A percentile compares a stretch with the other conserved stretches of the same genome.
phyloP scores from a whole-genome alignment of 2,888 invertebrate genomes.

The Drosophila nr. fundita region DNA sequence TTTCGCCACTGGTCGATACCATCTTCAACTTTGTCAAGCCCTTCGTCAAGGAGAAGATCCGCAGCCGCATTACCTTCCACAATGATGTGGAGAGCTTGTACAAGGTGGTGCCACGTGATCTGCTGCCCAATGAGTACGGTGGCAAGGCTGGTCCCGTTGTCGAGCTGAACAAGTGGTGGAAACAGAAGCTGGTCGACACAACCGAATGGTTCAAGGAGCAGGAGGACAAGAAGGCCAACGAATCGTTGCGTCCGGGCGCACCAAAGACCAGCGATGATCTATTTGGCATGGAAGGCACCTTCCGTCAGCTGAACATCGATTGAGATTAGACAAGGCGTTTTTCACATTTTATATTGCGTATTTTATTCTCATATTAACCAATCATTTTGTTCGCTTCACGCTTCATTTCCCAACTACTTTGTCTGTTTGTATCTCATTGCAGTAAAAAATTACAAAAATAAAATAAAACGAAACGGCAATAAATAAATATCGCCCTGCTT shows the following conservation, averaged over 20 bases:
- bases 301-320: constrained; percentile 93
- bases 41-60: constrained; percentile 94
- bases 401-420: constrained; percentile 56
- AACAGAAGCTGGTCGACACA: constrained; percentile 91
- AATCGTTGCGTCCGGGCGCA: constrained; percentile 92
- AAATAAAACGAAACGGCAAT: constrained; percentile 46
- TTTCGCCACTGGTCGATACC: constrained; percentile 93
- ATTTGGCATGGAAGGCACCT: constrained; percentile 95
- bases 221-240: constrained; percentile 91
- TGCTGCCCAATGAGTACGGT: constrained; percentile 93
- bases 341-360: constrained; percentile 30
- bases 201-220: constrained; percentile 93
- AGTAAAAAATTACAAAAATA: constrained; percentile 60
- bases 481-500: constrained; percentile 26
- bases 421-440: constrained; percentile 45
- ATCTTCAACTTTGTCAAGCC: constrained; percentile 94
- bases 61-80: constrained; percentile 92
- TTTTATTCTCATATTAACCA: constrained; percentile 49
- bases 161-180: constrained; percentile 91
- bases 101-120: constrained; percentile 91
- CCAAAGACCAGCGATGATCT: constrained; percentile 94
- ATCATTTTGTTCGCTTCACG: constrained; percentile 67
- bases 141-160: constrained; percentile 91
- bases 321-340: constrained; percentile 82
- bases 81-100: constrained; percentile 90